phyloP scores from a whole-genome alignment of 2,113 vertebrate genomes.

The Silurus asotus region DNA sequence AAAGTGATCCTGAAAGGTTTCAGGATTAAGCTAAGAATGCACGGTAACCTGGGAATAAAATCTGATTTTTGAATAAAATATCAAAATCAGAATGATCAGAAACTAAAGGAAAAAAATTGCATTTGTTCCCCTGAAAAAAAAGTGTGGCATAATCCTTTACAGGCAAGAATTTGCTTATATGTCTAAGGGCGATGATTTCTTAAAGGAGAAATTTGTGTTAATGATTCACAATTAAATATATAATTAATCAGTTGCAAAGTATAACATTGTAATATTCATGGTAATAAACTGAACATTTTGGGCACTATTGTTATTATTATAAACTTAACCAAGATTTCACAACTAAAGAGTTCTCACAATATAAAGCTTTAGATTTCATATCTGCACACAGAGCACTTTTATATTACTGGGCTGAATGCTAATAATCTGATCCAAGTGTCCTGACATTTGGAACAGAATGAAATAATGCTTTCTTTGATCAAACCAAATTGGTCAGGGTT shows the following conservation, averaged over 20 bases:
- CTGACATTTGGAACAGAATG: not conserved
- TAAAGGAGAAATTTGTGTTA: not conserved
- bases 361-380: not conserved
- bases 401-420: not conserved
- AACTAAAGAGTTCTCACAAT: not conserved
- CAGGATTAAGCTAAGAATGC: not conserved
- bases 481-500: not conserved
- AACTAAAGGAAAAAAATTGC: not conserved
- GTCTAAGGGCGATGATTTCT: not conserved
- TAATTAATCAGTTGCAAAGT: not conserved
- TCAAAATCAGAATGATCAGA: not conserved
- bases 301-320: not conserved
- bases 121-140: not conserved
- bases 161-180: not conserved
- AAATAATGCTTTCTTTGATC: not conserved
- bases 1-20: not conserved
- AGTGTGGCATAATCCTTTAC: not conserved
- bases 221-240: not conserved
- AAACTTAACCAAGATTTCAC: not conserved
- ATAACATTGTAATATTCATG: not conserved
- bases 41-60: not conserved
- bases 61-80: not conserved
- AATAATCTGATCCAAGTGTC: not conserved
- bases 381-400: not conserved
- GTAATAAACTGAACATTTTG: not conserved